These are phyloP conservation scores for Rhimphoctona megacephalus DNA, from an alignment of 2,888 invertebrate genomes.

Conservation along the genomic window DNA sequence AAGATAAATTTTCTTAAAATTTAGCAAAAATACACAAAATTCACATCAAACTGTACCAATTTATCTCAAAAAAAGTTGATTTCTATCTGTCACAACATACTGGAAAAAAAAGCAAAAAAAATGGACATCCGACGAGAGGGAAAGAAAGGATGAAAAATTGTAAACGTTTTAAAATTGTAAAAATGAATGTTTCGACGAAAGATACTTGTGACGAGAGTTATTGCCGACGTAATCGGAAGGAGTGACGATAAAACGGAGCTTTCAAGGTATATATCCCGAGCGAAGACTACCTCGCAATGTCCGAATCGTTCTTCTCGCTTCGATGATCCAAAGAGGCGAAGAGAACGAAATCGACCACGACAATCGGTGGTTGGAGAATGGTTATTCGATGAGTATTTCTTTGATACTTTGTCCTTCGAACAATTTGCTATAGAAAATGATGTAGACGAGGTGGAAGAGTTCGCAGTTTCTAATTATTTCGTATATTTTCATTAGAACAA, in stretches of 20 bases:
- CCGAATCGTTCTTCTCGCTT: conserved; percentile 53
- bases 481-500: background rate
- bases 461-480: conserved; percentile 10
- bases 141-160: background rate
- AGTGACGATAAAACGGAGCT: conserved; percentile 55
- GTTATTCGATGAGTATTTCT: conserved; percentile 66
- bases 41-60: background rate
- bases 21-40: background rate
- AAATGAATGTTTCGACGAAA: conserved; percentile 61
- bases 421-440: conserved; percentile 60
- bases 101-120: background rate
- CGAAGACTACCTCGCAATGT: conserved; percentile 15
- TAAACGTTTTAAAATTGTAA: conserved; percentile 1
- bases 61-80: background rate
- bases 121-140: conserved; percentile 28
- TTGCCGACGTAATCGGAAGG: conserved; percentile 53
- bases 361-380: conserved; percentile 61
- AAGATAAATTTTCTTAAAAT: background rate
- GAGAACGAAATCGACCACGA: conserved; percentile 40
- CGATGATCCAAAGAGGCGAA: conserved; percentile 42
- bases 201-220: conserved; percentile 62
- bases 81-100: background rate
- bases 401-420: conserved; percentile 15
- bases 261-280: conserved; percentile 24
- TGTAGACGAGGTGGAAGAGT: conserved; percentile 39